A percentile compares a stretch with the other conserved stretches of the same genome.
phyloP scores from a whole-genome alignment of 2,888 invertebrate genomes.

The Apamea anceps region DNA sequence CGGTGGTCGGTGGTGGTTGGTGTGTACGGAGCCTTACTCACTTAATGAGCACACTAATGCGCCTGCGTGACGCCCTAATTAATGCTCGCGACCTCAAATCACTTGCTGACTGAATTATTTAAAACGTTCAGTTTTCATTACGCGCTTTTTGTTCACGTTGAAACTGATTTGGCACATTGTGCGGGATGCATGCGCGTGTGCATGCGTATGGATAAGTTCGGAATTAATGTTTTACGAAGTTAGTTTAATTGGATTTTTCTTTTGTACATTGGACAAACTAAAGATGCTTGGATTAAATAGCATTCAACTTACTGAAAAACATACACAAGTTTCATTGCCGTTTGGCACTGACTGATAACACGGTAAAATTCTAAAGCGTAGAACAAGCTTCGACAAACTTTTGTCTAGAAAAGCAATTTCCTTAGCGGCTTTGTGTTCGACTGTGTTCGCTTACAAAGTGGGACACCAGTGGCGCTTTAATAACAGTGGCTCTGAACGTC shows the following conservation, averaged over 20 bases:
- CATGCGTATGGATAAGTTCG: neutral
- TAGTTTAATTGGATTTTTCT: neutral
- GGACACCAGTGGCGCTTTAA: slow-evolving; percentile 56
- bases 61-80: slow-evolving; percentile 82
- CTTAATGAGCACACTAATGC: slow-evolving; percentile 84
- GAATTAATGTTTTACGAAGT: neutral
- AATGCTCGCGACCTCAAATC: slow-evolving; percentile 73
- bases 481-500: slow-evolving; percentile 63
- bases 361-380: slow-evolving; percentile 1
- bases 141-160: slow-evolving; percentile 32
- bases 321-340: neutral
- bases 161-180: slow-evolving; percentile 20
- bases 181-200: slow-evolving; percentile 9
- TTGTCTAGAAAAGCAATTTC: slow-evolving; percentile 53
- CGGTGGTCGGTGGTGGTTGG: neutral
- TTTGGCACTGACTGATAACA: slow-evolving; percentile 4
- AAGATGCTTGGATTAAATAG: neutral
- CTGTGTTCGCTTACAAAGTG: slow-evolving; percentile 49
- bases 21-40: slow-evolving; percentile 69
- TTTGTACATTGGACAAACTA: neutral
- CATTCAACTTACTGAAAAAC: neutral
- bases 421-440: slow-evolving; percentile 48
- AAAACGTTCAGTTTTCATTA: slow-evolving; percentile 58
- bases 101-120: slow-evolving; percentile 52
- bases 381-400: slow-evolving; percentile 31